These are phyloP conservation scores for Andrena trimmerana DNA, from an alignment of 2,888 invertebrate species.

Conservation along the genomic window DNA sequence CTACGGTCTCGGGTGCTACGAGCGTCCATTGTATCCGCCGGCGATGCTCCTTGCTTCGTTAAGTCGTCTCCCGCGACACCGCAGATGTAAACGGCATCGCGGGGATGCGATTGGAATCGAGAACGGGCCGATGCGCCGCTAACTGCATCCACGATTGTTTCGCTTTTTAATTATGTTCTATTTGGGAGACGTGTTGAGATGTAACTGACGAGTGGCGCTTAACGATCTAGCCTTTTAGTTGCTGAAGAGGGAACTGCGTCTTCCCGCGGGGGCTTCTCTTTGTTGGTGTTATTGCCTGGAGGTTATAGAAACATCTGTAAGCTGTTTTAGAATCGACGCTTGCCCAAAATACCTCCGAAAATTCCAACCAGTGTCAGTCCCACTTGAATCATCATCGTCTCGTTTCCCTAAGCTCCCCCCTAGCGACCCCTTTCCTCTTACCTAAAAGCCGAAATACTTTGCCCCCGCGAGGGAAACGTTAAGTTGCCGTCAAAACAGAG, in stretches of 20 bases:
- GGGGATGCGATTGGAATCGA: not conserved
- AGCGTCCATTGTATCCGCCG: conserved; percentile 48
- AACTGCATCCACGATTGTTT: not conserved
- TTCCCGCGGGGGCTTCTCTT: not conserved
- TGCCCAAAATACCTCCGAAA: not conserved
- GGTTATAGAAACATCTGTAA: no score
- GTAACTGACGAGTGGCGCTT: not conserved
- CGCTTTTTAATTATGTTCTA: not conserved
- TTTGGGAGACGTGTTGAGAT: not conserved
- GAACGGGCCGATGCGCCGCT: not conserved
- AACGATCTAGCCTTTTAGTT: not conserved
- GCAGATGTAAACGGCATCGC: conserved; percentile 54
- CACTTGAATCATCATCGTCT: not conserved
- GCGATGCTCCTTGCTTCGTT: conserved; percentile 58
- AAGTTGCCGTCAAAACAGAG: not conserved
- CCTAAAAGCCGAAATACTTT: not conserved
- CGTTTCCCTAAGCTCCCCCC: not conserved
- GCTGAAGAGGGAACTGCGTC: not conserved
- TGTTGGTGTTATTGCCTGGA: no score
- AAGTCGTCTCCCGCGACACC: conserved; percentile 45
- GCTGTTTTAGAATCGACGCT: not conserved
- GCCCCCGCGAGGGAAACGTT: not conserved
- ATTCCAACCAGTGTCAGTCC: not conserved
- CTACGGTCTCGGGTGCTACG: conserved; percentile 17
- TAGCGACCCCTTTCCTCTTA: not conserved